Evolutionary conservation across 2,797 vertebrate species (phyloP).

Genomic region (Chelonia mydas): DNA sequence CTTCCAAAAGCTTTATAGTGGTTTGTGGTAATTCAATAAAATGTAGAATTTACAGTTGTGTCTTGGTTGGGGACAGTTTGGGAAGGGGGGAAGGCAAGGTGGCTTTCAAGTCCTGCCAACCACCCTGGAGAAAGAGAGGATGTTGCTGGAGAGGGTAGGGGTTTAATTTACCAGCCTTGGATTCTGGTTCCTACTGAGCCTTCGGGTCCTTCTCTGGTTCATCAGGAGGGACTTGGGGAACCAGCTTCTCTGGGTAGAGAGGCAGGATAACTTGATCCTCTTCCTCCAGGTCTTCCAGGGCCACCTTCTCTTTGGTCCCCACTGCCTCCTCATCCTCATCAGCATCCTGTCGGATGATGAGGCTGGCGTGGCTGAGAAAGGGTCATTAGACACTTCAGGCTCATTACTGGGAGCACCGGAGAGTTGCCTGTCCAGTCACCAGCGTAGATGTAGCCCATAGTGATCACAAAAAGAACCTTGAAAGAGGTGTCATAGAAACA

Average conservation of each 20-base stretch:
- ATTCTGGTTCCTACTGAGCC: background rate
- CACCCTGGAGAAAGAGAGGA: background rate
- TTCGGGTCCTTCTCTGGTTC: background rate
- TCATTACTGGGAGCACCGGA: background rate
- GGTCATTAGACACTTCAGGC: background rate
- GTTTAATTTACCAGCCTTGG: background rate
- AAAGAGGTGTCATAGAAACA: conserved; percentile 7
- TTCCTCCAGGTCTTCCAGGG: background rate
- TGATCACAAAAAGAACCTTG: background rate
- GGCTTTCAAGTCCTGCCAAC: background rate
- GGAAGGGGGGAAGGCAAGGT: background rate
- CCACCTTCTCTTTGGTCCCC: background rate
- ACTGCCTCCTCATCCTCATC: background rate
- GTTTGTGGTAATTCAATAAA: background rate
- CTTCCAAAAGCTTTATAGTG: background rate
- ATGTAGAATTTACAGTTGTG: background rate
- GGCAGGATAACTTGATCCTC: background rate
- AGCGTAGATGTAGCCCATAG: background rate
- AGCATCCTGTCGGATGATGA: background rate
- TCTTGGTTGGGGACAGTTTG: background rate
- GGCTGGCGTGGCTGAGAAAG: background rate
- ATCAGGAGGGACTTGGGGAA: background rate
- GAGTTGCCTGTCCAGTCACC: background rate
- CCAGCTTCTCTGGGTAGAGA: background rate
- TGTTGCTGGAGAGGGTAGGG: background rate